Conservation (phyloP, 1,140 invertebrate species). For the Tetragonula clypearis region DNA sequence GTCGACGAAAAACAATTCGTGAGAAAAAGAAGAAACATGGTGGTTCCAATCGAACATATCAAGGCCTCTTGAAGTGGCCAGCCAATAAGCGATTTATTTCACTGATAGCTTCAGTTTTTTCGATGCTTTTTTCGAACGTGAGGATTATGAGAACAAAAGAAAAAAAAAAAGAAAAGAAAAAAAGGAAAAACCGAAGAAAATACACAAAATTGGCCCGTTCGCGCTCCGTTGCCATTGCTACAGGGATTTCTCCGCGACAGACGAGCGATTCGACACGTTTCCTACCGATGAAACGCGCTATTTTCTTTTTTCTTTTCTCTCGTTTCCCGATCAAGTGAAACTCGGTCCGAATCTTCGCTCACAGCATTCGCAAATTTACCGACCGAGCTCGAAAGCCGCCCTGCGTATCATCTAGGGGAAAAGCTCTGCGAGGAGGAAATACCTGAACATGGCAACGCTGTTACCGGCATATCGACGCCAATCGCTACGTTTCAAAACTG, state of each 20-base stretch:
- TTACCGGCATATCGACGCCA: conserved; percentile 6
- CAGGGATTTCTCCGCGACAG: background rate
- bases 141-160: no score
- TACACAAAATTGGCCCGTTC: conserved; percentile 40
- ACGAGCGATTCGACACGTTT: background rate
- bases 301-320: background rate
- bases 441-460: conserved; percentile 20
- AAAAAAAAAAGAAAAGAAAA: background rate
- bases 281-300: background rate
- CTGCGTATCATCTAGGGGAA: background rate
- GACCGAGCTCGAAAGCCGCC: background rate
- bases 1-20: background rate
- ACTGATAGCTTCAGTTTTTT: conserved; percentile 70
- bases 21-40: conserved; percentile 43
- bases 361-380: background rate
- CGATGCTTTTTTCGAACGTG: conserved; percentile 64
- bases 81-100: conserved; percentile 70
- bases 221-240: conserved; percentile 42
- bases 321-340: conserved; percentile 3
- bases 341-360: background rate
- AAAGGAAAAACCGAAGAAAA: conserved; percentile 20
- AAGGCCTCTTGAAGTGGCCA: conserved; percentile 68
- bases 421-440: background rate
- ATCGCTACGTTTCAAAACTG: conserved; percentile 13
- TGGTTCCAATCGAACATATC: conserved; percentile 77